Evolutionary conservation across 53 echinoderm and acorn worm species (phyloP), one percentile per base, ranked within the genome.

Genomic region (Zoroaster sp.): DNA sequence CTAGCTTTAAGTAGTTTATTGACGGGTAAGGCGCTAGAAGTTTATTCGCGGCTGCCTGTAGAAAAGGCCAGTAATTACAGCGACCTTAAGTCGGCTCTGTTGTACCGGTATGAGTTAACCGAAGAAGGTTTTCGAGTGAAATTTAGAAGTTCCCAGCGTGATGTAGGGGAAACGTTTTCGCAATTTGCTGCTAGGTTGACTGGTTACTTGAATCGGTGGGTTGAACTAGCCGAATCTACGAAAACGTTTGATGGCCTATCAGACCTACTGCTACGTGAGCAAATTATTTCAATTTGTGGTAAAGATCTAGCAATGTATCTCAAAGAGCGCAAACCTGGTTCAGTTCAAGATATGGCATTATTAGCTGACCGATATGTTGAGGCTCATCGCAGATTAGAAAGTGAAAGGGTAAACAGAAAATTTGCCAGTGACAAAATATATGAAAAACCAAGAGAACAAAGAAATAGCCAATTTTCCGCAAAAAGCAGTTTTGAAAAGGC

Each of bases 301-400:
- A 82, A 82, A 40, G 83, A 82, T 35, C 37, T 65, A 14, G 9
- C 35, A 65, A 82, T 39, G 54, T 82, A 59, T 17, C 28, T 82
- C 30, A 82, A 63, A 35, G 83, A 82, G 30, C 32, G 83, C 11
- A 23, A 82, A 82, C 83, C 83, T 15, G 63, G 63, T 23, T 40
- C 35, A 17, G 12, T 40, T 18, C 10, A 65, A 34, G 37, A 35
- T 18, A 82, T 66, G 66, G 18, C 66, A 32, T 31, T 28, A 4
- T 65, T 54, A 14, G 35, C 83, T 35, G 25, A 82, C 63, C 83
- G 63, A 35, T 82, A 82, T 30, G 35, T 66, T 2, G 83, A 82
- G 40, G 83, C 83, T 2, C 44, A 44, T 11, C 44, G 44, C 11
- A 44, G 44, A 44, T 11, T 44, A 44, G 44, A 44, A 44, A 7